A percentile compares a stretch with the other conserved stretches of the same genome.
Evolutionary conservation across 2,888 invertebrate species (phyloP).

Genomic region (Malacosoma neustria): DNA sequence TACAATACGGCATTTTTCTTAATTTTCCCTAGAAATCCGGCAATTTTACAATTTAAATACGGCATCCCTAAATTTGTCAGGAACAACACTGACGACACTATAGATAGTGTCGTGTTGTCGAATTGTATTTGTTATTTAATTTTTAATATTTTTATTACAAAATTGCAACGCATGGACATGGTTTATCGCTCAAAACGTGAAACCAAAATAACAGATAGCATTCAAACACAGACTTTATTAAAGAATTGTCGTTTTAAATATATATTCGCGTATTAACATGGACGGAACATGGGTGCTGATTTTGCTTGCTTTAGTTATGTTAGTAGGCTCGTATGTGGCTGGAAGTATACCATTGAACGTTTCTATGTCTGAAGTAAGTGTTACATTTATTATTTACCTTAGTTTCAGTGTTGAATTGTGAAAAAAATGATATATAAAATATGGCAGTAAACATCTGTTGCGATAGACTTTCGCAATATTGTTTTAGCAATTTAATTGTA

Average conservation of each 20-base stretch:
- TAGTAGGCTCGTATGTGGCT: slow-evolving; percentile 95
- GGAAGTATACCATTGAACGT: slow-evolving; percentile 97
- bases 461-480: slow-evolving; percentile 2
- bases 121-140: background rate
- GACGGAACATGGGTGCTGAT: slow-evolving; percentile 89
- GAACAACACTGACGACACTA: slow-evolving; percentile 1
- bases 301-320: slow-evolving; percentile 92
- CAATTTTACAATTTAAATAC: no score
- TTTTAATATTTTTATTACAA: background rate
- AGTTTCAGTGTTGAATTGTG: background rate
- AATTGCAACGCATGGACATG: background rate
- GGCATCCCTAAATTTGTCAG: no score
- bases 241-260: slow-evolving; percentile 5
- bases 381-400: slow-evolving; percentile 1
- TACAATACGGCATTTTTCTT: no score
- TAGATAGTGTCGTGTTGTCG: slow-evolving; percentile 8
- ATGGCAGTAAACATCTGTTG: background rate
- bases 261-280: slow-evolving; percentile 65
- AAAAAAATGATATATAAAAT: background rate
- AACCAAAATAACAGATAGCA: slow-evolving; percentile 6
- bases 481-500: slow-evolving; percentile 5
- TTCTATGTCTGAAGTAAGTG: slow-evolving; percentile 91
- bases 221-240: slow-evolving; percentile 4
- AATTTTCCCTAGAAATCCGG: no score
- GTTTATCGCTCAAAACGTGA: slow-evolving; percentile 8